Evolutionary conservation across 2,113 vertebrate species (phyloP), one percentile per base, ranked within the genome.

Genomic region (Psammodynastes pulverulentus): DNA sequence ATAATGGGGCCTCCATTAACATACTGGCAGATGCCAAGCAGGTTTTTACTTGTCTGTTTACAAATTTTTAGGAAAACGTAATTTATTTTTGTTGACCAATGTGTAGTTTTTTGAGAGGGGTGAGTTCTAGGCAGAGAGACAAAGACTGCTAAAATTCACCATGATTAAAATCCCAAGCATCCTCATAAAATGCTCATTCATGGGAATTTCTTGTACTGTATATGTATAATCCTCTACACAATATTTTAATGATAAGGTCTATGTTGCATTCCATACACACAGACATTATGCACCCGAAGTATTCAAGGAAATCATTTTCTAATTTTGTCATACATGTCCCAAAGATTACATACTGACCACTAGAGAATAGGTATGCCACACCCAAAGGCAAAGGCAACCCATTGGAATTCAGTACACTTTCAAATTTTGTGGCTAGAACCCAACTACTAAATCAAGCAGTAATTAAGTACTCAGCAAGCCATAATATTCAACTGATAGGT

Each of bases 1-100:
- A 5, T 62, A 48, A 93, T 34, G 94, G 62, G 10, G 93, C 45
- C 96, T 92, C 89, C 92, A 46, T 94, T 95, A 49, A 84, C 6
- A 92, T 45, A 86, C 0, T 90, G 52, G 9, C 3, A 93, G 29
- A 21, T 91, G 23, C 88, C 88, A 21, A 52, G 48, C 72, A 49
- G 0, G 39, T 56, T 2, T 15, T 94, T 86, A 94, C 4, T 84
- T 72, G 34, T 1, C 0, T 90, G 88, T 46, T 67, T 86, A 49
- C 5, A 94, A 72, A 29, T 88, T 79, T 92, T 92, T 53, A 51
- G 84, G 88, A 23, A 0, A 89, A 93, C 9, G 51, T 52, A 26
- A 91, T 91, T 86, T 43, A 90, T 52, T 6, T 39, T 0, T 13
- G 62, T 6, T 91, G 21, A 87, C 19, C 12, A 43, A 23, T 24